Evolutionary conservation across 2,888 invertebrate genomes (phyloP).

Genomic region (Lithosia quadra): DNA sequence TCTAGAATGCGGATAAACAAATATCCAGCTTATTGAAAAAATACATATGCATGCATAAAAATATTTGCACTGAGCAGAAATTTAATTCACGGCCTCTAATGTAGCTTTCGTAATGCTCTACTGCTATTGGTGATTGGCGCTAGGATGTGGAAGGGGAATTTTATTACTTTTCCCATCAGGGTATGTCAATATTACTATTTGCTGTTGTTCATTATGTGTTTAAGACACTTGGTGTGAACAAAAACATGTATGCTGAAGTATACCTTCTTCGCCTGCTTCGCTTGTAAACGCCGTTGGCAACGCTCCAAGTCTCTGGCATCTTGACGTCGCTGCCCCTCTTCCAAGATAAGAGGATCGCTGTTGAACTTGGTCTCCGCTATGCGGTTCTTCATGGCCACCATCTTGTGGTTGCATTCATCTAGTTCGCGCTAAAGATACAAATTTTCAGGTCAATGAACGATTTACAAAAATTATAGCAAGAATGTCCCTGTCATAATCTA

Average conservation of each 20-base stretch:
- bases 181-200: too few relatives aligned
- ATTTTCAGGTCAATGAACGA: background rate
- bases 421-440: slow-evolving; percentile 62
- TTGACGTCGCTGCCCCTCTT: slow-evolving; percentile 3
- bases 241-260: background rate
- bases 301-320: slow-evolving; percentile 16
- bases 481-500: background rate
- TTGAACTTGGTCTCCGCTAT: slow-evolving; percentile 13
- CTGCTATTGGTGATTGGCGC: too few relatives aligned
- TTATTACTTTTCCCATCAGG: too few relatives aligned
- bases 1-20: too few relatives aligned
- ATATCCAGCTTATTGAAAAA: too few relatives aligned
- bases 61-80: too few relatives aligned
- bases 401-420: slow-evolving; percentile 68
- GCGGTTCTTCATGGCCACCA: slow-evolving; percentile 56
- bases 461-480: background rate
- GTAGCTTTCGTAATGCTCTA: too few relatives aligned
- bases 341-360: slow-evolving; percentile 13
- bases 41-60: too few relatives aligned
- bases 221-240: too few relatives aligned
- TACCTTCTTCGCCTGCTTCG: slow-evolving; percentile 10
- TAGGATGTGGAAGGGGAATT: too few relatives aligned
- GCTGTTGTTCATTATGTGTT: too few relatives aligned
- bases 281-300: slow-evolving; percentile 10
- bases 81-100: too few relatives aligned